Evolutionary conservation across 2,797 vertebrate species (phyloP), one percentile per base, ranked within the genome.

Genomic region (Luscinia luscinia): DNA sequence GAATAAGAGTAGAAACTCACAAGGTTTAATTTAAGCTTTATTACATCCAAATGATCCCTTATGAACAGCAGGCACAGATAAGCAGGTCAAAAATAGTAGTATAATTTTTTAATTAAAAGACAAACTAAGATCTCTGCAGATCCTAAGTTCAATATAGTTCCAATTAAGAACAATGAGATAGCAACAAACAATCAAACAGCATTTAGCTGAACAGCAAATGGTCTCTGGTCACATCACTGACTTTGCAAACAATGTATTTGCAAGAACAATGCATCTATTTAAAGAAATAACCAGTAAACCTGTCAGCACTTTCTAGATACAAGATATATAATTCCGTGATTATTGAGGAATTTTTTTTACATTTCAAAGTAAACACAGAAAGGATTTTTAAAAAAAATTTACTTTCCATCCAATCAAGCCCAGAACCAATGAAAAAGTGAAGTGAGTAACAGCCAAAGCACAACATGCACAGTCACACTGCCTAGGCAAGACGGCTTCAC

Each of bases 101-200:
- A 23, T 28, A 66, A 51, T 51, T 70, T 87, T 89, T 87, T n/a
- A 89, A 87, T 87, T 82, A 52, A 75, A 86, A 78, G 32, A 76
- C 14, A 75, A 94, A 15, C 38, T 38, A 38, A 38, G 38, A 38
- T 38, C 63, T 93, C 48, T 67, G 36, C 24, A 93, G 45, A 87
- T 80, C 34, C 17, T 43, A 80, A 68, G 2, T 52, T 89, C 59
- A 92, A 57, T 54, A 38, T 24, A 38, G 18, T n/a, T 84, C 32
- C 52, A 84, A 58, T 70, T 87, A 84, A 59, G 45, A 85, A 45
- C 52, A 91, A 48, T 3, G 15, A 87, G 41, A 51, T 36, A 87
- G 76, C 0, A 0, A 78, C 24, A 78, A 90, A 73, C 45, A 77
- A 83, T 74, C 83, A 14, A 80, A 57, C 11, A 83, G n/a, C 28